phyloP scores from a whole-genome alignment of 1,140 invertebrate species.

The Heliconius hewitsoni region DNA sequence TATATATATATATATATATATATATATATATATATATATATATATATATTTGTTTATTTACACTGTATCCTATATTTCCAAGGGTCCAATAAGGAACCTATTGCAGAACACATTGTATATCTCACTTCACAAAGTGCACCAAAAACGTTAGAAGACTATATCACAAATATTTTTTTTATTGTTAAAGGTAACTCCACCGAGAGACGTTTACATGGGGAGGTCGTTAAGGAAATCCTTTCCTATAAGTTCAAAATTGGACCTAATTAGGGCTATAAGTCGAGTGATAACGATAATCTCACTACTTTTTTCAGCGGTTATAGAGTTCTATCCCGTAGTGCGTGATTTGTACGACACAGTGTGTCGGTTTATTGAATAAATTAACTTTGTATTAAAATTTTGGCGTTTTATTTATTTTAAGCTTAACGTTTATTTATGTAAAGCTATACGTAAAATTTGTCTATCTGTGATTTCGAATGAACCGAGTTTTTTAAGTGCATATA shows the following conservation, averaged over 20 bases:
- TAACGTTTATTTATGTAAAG: too few relatives aligned
- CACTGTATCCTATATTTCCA: too few relatives aligned
- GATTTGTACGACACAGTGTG: slow-evolving; percentile 48
- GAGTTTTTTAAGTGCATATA: too few relatives aligned
- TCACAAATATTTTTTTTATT: slow-evolving; percentile 7
- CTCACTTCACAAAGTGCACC: background rate
- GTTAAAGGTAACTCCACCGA: slow-evolving; percentile 60
- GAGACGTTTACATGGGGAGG: slow-evolving; percentile 43
- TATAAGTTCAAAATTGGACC: slow-evolving; percentile 47
- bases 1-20: too few relatives aligned
- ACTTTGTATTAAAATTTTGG: background rate
- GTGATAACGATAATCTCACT: slow-evolving; percentile 49
- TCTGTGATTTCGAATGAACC: too few relatives aligned
- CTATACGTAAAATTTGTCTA: background rate
- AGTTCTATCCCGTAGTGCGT: slow-evolving; percentile 58
- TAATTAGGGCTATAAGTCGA: slow-evolving; percentile 56
- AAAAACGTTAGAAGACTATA: background rate
- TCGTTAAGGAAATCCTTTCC: slow-evolving; percentile 58
- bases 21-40: too few relatives aligned
- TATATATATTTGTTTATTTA: too few relatives aligned
- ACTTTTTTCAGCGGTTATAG: slow-evolving; percentile 47
- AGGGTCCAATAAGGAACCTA: too few relatives aligned
- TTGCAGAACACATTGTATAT: too few relatives aligned
- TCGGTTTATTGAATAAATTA: slow-evolving; percentile 41
- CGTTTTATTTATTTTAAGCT: background rate